Evolutionary conservation across 2,888 invertebrate species (phyloP), one percentile per base, ranked within the genome.

Genomic region (Ptychoptera albimana): DNA sequence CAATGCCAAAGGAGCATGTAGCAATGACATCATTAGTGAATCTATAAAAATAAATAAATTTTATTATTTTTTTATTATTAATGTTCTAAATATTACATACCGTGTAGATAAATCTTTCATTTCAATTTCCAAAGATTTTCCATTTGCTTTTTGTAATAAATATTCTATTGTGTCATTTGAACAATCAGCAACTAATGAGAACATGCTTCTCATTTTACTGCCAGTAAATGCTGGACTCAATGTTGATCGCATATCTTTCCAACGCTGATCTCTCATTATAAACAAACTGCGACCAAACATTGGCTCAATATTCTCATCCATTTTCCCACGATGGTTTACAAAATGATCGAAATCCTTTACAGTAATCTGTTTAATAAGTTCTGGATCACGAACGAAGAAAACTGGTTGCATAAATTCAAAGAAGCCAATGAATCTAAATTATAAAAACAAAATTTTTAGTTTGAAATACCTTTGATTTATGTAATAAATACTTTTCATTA

Each of bases 11-110:
- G 2, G 69, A 71, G 16, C 66, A 63, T 1, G 69, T 63, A 0
- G 72, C 73, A 42, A 74, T 72, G 2, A 72, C 69, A 50, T 73
- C 73, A 46, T 68, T 71, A 1, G 69, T 58, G 48, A 62, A 70
- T 23, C 23, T 23, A 23, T 7, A 23, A 23, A 23, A 23, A n/a
- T n/a, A n/a, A n/a, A n/a, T n/a, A n/a, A n/a, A n/a, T n/a, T n/a
- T n/a, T n/a, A n/a, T n/a, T n/a, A n/a, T n/a, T n/a, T n/a, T n/a
- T n/a, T n/a, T n/a, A n/a, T n/a, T n/a, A n/a, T n/a, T n/a, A n/a
- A n/a, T n/a, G n/a, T n/a, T n/a, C n/a, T n/a, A 23, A 23, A 23
- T 5, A 23, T 23, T 7, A 23, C 23, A 5, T 23, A 7, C 11
- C 70, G 59, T 2, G 66, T 62, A 2, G 64, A 64, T 2, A 64